Evolutionary conservation across 2,113 vertebrate genomes (phyloP), one percentile per base, ranked within the genome.

Genomic region (Suricata suricatta): DNA sequence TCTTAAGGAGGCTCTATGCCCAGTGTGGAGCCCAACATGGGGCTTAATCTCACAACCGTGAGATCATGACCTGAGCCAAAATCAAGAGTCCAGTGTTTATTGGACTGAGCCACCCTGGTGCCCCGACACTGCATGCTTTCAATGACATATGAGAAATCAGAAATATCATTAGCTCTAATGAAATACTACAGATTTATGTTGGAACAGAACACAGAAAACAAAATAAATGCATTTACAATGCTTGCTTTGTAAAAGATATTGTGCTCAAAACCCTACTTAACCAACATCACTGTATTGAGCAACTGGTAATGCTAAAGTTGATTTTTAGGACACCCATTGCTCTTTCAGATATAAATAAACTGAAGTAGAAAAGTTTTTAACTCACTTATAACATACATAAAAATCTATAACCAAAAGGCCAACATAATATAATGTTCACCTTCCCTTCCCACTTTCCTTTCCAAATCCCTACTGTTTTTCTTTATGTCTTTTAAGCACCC

Each of bases 261-360:
- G 44, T 33, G 29, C 79, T 96, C 89, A 81, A 5, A 93, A 82
- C 10, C 77, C 41, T 86, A 86, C 27, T 64, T 90, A 68, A 68
- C 4, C 63, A 9, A 27, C 83, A 76, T 38, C 76, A 83, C 8
- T 14, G 35, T 27, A 63, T 13, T 1, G 7, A 94, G 88, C 33
- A 88, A 76, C 6, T 95, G 71, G 60, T 33, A 95, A 88, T 33
- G 47, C 29, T 92, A 44, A 93, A 88, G 88, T 63, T 89, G 35
- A 89, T 69, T 94, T 95, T 91, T 57, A 74, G 64, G 72, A 74
- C 3, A 80, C 38, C 16, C 77, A 88, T 1, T 88, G 33, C 38
- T 72, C 66, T 66, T 95, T 96, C 44, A 84, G 41, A 88, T 72
- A 88, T 38, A 90, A 82, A 90, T n/a, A 95, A 93, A 93, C 76